Evolutionary conservation across 1,140 invertebrate species (phyloP), one percentile per base, ranked within the genome.

Genomic region (Thaumetopoea pityocampa): DNA sequence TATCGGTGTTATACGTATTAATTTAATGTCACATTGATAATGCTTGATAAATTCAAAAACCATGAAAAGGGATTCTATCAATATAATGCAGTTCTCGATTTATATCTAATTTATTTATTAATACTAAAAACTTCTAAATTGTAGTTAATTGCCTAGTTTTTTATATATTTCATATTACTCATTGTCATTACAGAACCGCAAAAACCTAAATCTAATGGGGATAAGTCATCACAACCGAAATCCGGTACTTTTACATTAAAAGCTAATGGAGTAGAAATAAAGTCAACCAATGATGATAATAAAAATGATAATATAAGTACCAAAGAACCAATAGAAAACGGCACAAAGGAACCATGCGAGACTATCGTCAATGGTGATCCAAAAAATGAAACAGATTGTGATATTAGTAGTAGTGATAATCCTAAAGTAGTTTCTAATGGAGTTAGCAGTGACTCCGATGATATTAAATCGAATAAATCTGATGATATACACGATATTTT

Each of bases 371-470:
- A 84, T 45, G 77, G 77, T 62, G 68, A 77, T 33, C 51, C 60
- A 58, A 78, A 74, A 69, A 72, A 68, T 52, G 51, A 69, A 62
- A 62, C 65, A 62, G 67, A 78, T 67, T 84, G 80, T 84, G 77
- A 82, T 84, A 84, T 79, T 84, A 82, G 76, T 71, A 77, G 69
- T 84, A 82, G 66, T 80, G 62, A 69, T 74, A 76, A 65, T 54
- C 50, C 51, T 70, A 79, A 79, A 70, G 33, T 84, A 82, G 72
- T 80, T 69, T 63, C 70, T 72, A 84, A 84, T 67, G 80, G 80
- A 57, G 58, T 74, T 58, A 69, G 61, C 51, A 79, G 66, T 69
- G 73, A 82, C 70, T 67, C 67, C 51, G 67, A 78, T 47, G 71
- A 80, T 30, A 56, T 60, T 16, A 74, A 81, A 65, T 72, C 60